Conservation (phyloP, 2,888 invertebrate genomes). For the Leucophora obtusa region DNA sequence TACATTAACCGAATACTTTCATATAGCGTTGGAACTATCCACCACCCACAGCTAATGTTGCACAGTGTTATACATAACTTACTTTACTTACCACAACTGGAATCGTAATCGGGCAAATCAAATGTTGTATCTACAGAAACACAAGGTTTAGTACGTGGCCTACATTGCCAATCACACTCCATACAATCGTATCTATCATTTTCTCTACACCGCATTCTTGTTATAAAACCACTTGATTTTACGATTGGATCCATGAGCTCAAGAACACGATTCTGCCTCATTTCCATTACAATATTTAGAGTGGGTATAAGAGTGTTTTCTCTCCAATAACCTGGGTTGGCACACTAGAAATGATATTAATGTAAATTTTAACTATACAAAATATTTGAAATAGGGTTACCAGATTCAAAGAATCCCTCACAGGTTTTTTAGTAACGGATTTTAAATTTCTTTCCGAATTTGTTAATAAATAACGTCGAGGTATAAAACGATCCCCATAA, state of each 20-base stretch:
- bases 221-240: slow-evolving; percentile 5
- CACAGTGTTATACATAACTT: too few relatives aligned
- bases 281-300: slow-evolving; percentile 41
- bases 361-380: not conserved
- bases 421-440: slow-evolving; percentile 62
- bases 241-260: slow-evolving; percentile 35
- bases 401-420: slow-evolving; percentile 70
- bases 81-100: slow-evolving; percentile 67
- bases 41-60: too few relatives aligned
- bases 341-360: slow-evolving; percentile 6
- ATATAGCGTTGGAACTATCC: too few relatives aligned
- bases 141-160: slow-evolving; percentile 72
- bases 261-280: slow-evolving; percentile 32
- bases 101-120: slow-evolving; percentile 72
- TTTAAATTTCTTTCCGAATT: slow-evolving; percentile 67
- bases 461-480: slow-evolving; percentile 70
- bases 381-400: slow-evolving; percentile 64
- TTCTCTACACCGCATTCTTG: not conserved
- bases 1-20: too few relatives aligned
- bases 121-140: slow-evolving; percentile 74
- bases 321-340: slow-evolving; percentile 38
- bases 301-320: slow-evolving; percentile 47
- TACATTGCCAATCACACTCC: slow-evolving; percentile 75
- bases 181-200: not conserved
- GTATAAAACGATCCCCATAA: slow-evolving; percentile 77